Percentiles rank a stretch among this genome's conserved stretches.
Evolutionary conservation across 2,888 invertebrate species (phyloP).

Genomic region (Tortricodes alternella): DNA sequence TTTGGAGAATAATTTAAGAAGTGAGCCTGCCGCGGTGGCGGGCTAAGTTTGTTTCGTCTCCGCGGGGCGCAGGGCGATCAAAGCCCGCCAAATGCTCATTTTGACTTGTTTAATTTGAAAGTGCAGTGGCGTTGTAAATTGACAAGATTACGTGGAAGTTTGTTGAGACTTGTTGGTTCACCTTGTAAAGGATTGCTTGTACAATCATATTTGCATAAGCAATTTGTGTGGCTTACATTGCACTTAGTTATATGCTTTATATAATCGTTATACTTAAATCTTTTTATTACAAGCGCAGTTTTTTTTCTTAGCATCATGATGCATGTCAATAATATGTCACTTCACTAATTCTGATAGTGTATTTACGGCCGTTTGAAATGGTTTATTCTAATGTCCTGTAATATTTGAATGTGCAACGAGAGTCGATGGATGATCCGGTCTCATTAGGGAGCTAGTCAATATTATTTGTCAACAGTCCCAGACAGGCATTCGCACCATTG

Average conservation of each 20-base stretch:
- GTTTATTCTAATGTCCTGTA: background rate
- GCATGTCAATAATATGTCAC: no score
- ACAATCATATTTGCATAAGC: conserved; percentile 9
- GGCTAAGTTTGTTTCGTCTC: conserved; percentile 64
- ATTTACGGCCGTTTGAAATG: background rate
- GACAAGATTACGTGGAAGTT: conserved; percentile 32
- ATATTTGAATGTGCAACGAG: conserved; percentile 1
- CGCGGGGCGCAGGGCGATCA: conserved; percentile 47
- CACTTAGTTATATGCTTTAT: background rate
- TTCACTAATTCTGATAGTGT: no score
- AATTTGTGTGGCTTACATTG: conserved; percentile 6
- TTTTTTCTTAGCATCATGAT: no score
- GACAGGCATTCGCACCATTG: conserved; percentile 6
- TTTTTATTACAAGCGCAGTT: no score
- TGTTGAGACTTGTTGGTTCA: conserved; percentile 11
- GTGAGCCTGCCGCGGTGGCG: conserved; percentile 53
- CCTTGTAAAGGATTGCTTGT: conserved; percentile 21
- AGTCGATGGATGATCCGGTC: background rate
- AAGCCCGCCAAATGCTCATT: conserved; percentile 53
- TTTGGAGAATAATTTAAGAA: conserved; percentile 80
- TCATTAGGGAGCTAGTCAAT: conserved; percentile 23
- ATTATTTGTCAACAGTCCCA: conserved; percentile 22
- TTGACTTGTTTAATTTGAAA: conserved; percentile 51
- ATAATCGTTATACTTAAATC: no score
- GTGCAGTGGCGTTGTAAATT: conserved; percentile 52